Evolutionary conservation across 2,113 vertebrate species (phyloP).

Genomic region (Aplodontia rufa): DNA sequence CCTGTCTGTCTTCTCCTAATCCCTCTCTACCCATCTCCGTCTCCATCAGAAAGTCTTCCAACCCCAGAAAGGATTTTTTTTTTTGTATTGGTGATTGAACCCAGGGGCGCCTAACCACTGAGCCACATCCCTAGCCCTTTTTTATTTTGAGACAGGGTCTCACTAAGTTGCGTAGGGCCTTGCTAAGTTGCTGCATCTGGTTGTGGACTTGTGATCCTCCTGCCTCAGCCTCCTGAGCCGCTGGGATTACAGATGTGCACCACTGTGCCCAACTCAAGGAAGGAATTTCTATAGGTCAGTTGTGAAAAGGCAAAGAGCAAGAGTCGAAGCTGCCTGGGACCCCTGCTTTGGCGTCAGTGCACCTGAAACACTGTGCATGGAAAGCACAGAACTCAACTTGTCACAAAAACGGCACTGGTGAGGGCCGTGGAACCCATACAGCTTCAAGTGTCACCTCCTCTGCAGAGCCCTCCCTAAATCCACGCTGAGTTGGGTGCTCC

Average conservation of each 20-base stretch:
- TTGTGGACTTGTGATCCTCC: too few species aligned
- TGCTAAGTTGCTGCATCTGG: too few species aligned
- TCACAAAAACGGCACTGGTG: not conserved
- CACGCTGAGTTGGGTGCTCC: not conserved
- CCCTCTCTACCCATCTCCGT: accelerated
- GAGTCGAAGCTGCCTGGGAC: not conserved
- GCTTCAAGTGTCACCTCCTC: not conserved
- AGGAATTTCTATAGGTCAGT: not conserved
- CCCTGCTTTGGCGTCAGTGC: not conserved
- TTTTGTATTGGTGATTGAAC: too few species aligned
- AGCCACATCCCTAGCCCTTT: too few species aligned
- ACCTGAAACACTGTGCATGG: slow-evolving; percentile 27
- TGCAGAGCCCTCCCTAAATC: not conserved
- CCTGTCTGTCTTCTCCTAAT: not conserved
- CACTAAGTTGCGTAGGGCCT: too few species aligned
- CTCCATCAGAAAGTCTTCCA: not conserved
- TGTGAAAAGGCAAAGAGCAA: accelerated
- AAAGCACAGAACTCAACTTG: not conserved
- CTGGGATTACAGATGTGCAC: too few species aligned
- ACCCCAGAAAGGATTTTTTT: not conserved
- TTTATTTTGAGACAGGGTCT: too few species aligned
- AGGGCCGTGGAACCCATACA: not conserved
- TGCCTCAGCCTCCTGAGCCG: too few species aligned
- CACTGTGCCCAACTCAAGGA: not conserved
- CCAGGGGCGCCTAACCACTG: too few species aligned